These are phyloP conservation scores for Ophioderma brevispina DNA, from an alignment of 35 echinoderm and acorn worm genomes.

Conservation along the genomic window DNA sequence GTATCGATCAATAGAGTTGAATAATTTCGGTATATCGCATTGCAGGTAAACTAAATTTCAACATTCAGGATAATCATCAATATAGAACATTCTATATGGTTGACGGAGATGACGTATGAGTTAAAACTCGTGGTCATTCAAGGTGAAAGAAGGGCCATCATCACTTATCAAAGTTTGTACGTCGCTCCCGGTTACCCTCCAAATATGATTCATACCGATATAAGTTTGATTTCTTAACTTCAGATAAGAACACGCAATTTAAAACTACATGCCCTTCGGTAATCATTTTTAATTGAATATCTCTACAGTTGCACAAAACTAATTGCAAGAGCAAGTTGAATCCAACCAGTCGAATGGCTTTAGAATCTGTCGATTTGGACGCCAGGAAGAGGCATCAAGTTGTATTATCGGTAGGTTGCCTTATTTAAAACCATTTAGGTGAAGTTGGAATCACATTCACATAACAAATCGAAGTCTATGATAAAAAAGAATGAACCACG, in stretches of 20 bases:
- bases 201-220: constrained; percentile 75
- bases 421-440: no score
- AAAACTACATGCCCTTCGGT: no score
- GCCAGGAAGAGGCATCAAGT: constrained; percentile 52
- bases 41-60: constrained; percentile 79
- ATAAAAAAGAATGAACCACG: no score
- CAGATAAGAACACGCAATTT: no score
- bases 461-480: no score
- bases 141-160: constrained; percentile 45
- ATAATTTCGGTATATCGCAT: no score
- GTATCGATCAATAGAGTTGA: no score
- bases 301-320: constrained; percentile 63
- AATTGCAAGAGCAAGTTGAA: constrained; percentile 89
- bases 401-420: constrained; percentile 87
- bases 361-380: constrained; percentile 77
- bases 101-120: constrained; percentile 82
- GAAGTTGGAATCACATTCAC: no score
- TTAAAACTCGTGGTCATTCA: constrained; percentile 77
- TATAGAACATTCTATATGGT: constrained; percentile 91
- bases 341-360: constrained; percentile 79
- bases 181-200: constrained; percentile 80
- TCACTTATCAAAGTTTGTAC: constrained; percentile 52
- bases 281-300: no score
- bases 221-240: no score
- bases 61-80: constrained; percentile 28